Evolutionary conservation across 2,113 vertebrate species (phyloP), one percentile per base, ranked within the genome.

Genomic region (Strigops habroptila): DNA sequence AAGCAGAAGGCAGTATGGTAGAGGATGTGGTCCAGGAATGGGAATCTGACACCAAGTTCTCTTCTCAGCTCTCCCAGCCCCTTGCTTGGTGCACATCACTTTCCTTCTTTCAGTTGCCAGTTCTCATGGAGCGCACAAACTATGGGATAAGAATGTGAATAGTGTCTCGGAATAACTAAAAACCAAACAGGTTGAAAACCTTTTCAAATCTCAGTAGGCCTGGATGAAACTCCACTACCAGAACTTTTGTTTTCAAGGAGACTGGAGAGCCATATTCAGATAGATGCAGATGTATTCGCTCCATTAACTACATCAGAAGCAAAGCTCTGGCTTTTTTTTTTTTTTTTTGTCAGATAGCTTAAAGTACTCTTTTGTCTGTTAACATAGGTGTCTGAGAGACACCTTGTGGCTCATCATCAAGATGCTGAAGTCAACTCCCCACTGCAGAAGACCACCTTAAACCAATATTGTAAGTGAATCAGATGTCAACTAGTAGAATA

Each of bases 211-310:
- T 73, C 18, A 7, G 17, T 43, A 60, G n/a, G 52, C 12, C 17
- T 60, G n/a, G 11, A 21, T 18, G 44, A 86, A 91, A 37, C 21
- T 70, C n/a, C n/a, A 25, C 57, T 30, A 43, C 17, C 7, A 51
- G 35, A 24, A 37, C 7, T 51, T 37, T 51, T 46, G 18, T 51
- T 35, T 80, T 83, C 3, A 3, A 33, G 48, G 17, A 33, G 21
- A 35, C 6, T 0, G 0, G 12, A 24, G 15, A 73, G 5, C 53
- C 15, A 7, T n/a, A 63, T 63, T 81, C 41, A 52, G 8, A 24
- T 33, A 62, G 65, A 31, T 71, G 30, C 8, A 71, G 15, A 22
- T 37, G 33, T 60, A 28, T 28, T 52, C 7, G 14, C 65, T 79
- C 21, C 12, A 44, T 62, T 69, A 74, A 69, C 24, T 39, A 3